A percentile compares a stretch with the other conserved stretches of the same genome.
phyloP scores from a whole-genome alignment of 2,888 invertebrate genomes.

The Bellardia bayeri region DNA sequence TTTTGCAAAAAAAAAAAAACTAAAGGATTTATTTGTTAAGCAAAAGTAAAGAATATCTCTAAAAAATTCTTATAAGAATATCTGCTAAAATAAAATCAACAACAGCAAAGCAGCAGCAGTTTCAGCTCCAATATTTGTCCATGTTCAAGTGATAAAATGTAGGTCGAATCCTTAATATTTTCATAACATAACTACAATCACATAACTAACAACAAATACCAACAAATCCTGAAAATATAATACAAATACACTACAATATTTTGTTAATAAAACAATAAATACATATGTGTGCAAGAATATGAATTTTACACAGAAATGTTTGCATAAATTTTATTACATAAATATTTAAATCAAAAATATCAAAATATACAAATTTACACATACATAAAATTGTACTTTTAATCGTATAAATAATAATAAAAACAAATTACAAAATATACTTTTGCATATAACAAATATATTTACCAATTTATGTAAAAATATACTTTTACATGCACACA shows the following conservation, averaged over 20 bases:
- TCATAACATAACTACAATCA: slow-evolving; percentile 13
- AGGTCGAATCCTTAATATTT: slow-evolving; percentile 66
- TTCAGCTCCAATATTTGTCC: slow-evolving; percentile 4
- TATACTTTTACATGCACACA: background rate
- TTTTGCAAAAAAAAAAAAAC: slow-evolving; percentile 33
- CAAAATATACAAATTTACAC: background rate
- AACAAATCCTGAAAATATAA: background rate
- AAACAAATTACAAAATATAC: slow-evolving; percentile 9
- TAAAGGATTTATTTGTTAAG: background rate
- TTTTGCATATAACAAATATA: background rate
- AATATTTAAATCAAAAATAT: background rate
- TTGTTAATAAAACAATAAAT: no score
- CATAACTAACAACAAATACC: background rate
- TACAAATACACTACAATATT: no score
- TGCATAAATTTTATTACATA: background rate
- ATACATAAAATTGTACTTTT: background rate
- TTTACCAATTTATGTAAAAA: background rate
- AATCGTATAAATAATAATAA: background rate
- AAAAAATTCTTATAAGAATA: background rate
- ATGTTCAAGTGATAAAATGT: slow-evolving; percentile 59
- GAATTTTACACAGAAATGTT: background rate
- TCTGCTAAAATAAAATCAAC: background rate
- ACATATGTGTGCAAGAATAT: no score
- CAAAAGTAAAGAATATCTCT: background rate
- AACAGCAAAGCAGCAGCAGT: slow-evolving; percentile 3